Base-by-base conservation (phyloP, 2,888 invertebrate genomes). In the Myopa testacea region DNA sequence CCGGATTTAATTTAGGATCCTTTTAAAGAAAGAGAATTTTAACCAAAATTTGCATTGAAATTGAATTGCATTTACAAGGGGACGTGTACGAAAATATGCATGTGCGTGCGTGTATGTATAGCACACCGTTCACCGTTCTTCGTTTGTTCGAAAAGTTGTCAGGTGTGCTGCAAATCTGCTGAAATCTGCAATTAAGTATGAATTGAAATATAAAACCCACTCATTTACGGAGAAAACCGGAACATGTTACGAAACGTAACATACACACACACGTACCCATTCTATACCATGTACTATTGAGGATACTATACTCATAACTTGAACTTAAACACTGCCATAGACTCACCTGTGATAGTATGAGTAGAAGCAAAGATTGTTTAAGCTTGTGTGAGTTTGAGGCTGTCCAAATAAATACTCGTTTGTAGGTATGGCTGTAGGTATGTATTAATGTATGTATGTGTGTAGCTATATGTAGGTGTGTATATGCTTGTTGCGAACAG, bases 161-260 rank as follows among this genome's bases (percentile, higher is more conserved):
- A 72, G 55, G 60, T 72, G 19, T 62, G 40, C 19, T 34, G 19
- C 19, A 63, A 70, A 52, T 70, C 68, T 70, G 76, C 76, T 76
- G 76, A 76, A 71, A 76, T 70, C 69, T 70, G 70, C 76, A 76
- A 76, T 76, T 76, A 70, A 76, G 62, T 76, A 34, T 50, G 63
- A 74, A 14, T 50, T 63, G 63, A 16, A 34, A 63, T 16, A 37
- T 50, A 74, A 74, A 74, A 14, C 45, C 63, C 45, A 60, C 62
- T 8, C 50, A 63, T 63, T 63, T 50, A 63, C 19, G 63, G 45
- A 37, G 38, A 71, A 71, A 37, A 8, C 37, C 58, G 4, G 58
- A 6, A n/a, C 45, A 45, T 45, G 45, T 62, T 26, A 6, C 62
- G n/a, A 62, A 62, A 34, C 62, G 26, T 19, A 8, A 74, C 40